Base-by-base conservation (phyloP, 2,797 vertebrate species). In the Melanotaenia pygmaea region DNA sequence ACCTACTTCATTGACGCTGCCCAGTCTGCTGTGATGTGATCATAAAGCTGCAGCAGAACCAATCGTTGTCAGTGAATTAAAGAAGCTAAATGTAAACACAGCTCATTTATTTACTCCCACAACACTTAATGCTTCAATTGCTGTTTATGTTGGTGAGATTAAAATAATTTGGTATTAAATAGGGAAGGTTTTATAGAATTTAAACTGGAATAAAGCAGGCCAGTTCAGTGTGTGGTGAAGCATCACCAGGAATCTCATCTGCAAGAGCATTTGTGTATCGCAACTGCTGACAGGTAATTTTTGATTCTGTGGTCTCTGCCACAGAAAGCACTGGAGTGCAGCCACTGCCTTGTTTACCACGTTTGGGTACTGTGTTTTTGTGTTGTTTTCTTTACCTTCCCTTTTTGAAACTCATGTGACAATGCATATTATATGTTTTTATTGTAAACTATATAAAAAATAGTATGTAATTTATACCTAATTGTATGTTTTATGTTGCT, bases 201-300 rank as follows among this genome's bases (percentile, higher is more conserved):
- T 14, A 30, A 30, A 14, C 53, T 26, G 53, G 53, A 51, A 54
- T 14, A 16, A 26, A 16, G 53, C 53, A 13, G 53, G 28, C 24
- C 22, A 43, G 1, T 65, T 69, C 67, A 74, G 22, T 28, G 5
- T 66, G 51, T 16, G 51, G 20, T 18, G 63, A 64, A 60, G 67
- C 22, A 0, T 16, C 66, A 64, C 64, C 37, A 64, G 70, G 43
- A 67, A 66, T 51, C 67, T 37, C 47, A 64, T 67, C 54, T 67
- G 78, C 16, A 4, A 34, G 35, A 37, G 64, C 75, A 40, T 81
- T 80, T 80, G 59, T 83, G 67, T 77, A 4, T 69, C 22, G 5
- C 76, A 86, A 85, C 72, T 91, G 90, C 91, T 93, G 92, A 93
- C 92, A 20, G 71, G 22, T 74, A 67, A 61, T 54, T 90, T 32